Evolutionary conservation across 2,113 vertebrate genomes (phyloP), one percentile per base, ranked within the genome.

Genomic region (Eclectus roratus): DNA sequence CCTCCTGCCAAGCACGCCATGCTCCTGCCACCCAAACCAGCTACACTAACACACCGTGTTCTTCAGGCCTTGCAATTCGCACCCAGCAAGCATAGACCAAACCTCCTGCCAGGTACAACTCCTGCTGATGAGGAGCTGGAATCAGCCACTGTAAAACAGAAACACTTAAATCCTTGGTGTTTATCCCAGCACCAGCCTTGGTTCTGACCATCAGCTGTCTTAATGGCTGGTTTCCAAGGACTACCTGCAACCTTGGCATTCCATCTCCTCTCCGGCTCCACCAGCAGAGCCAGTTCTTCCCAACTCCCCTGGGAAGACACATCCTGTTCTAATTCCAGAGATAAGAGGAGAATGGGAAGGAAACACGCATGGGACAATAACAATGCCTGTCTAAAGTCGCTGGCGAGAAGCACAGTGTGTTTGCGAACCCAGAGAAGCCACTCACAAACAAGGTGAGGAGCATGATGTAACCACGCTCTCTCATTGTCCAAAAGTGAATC

Each of bases 401-500:
- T 9, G 24, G 47, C 23, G 35, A 88, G 74, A 85, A 82, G 43
- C 35, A 35, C 1, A 0, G 50, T 2, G 0, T 17, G 14, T 76
- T 85, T 58, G 11, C 21, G 65, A 90, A 96, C 61, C 35, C 3
- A 0, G 15, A 13, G 23, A 86, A 91, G 46, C 3, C 5, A 8
- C 83, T 56, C 53, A 68, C 76, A 91, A 89, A 73, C 17, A 63
- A 85, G 35, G 78, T 12, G 0, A 88, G 39, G 21, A 79, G n/a
- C 94, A 77, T 91, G 87, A 94, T 81, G 80, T 81, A 94, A 90
- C 15, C 1, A 78, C 52, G 68, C 24, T 83, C 73, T 85, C 81
- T 74, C 41, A 44, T 80, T 81, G 72, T 85, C 88, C 76, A 81
- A 53, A 91, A 92, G 49, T 89, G 81, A 96, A 95, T 95, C 96